Evolutionary conservation across 2,113 vertebrate species (phyloP), one percentile per base, ranked within the genome.

Genomic region (Lepisosteus oculatus): DNA sequence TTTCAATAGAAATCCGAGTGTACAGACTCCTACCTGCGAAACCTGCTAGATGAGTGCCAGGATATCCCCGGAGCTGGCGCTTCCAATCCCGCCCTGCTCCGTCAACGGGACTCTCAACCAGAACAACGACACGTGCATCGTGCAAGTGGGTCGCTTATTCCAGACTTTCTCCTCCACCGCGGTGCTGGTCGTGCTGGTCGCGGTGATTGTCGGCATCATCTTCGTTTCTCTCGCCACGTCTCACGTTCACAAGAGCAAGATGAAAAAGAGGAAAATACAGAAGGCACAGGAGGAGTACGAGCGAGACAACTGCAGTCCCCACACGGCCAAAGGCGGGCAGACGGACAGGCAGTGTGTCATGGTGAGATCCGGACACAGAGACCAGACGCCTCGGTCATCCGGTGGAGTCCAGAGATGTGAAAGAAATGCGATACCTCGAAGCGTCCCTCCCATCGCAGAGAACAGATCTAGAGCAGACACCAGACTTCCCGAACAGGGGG

Each of bases 201-300:
- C 92, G 43, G 90, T 96, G 81, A 95, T 99, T 83, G 91, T 94
- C 84, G 95, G 95, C 84, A 87, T 99, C 84, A 79, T 99, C 78
- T 88, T 97, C 43, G 92, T 99, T 67, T 99, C 97, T 65, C 91
- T 99, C 77, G 94, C 94, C 82, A 98, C 97, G 72, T 97, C 98
- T 85, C 96, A 97, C 81, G 80, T 97, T 84, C 95, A 98, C 90
- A 99, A 98, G 88, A 90, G 95, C 74, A 97, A 93, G 90, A 97
- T 98, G 86, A 96, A 95, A 86, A 97, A 94, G 64, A 90, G 95
- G 87, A 99, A 98, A 91, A 97, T 98, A 85, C 93, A 94, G 83
- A 93, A 91, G 84, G 97, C 95, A 68, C 96, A 99, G 87, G 95
- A 98, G 87, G 97, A 99, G 65, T 99, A 96, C 0, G 97, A 99